phyloP scores from a whole-genome alignment of 2,888 invertebrate genomes.

The Cybosia mesomella region DNA sequence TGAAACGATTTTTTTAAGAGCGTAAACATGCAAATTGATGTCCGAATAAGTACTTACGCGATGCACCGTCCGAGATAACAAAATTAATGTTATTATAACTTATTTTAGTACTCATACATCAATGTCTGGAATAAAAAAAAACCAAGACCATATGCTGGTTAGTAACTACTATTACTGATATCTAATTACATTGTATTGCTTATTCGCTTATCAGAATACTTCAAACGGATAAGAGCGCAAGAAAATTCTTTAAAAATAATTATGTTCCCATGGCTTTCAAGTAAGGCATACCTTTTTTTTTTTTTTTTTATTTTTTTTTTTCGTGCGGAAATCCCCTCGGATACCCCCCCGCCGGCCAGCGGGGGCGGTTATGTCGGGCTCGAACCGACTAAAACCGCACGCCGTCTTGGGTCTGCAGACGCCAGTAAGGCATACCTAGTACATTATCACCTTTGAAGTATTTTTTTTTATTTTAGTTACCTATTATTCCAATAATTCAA shows the following conservation, averaged over 20 bases:
- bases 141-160: neutral
- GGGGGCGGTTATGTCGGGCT: no score
- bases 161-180: slow-evolving; percentile 6
- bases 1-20: slow-evolving; percentile 33
- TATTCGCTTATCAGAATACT: slow-evolving; percentile 12
- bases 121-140: neutral
- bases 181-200: slow-evolving; percentile 9
- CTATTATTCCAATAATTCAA: slow-evolving; percentile 49
- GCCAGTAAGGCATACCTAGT: neutral
- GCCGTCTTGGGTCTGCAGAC: no score
- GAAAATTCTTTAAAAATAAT: slow-evolving; percentile 15
- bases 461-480: slow-evolving; percentile 41
- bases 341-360: no score
- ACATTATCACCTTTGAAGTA: slow-evolving; percentile 21
- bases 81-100: slow-evolving; percentile 2
- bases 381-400: no score
- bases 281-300: slow-evolving; percentile 31
- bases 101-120: slow-evolving; percentile 2
- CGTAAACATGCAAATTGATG: slow-evolving; percentile 32
- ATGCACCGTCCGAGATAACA: slow-evolving; percentile 2
- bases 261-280: slow-evolving; percentile 8
- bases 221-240: slow-evolving; percentile 7
- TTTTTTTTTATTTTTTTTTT: no score
- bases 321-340: no score
- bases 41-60: neutral